Conservation (phyloP, 2,888 invertebrate genomes). For the Microchrysa polita region DNA sequence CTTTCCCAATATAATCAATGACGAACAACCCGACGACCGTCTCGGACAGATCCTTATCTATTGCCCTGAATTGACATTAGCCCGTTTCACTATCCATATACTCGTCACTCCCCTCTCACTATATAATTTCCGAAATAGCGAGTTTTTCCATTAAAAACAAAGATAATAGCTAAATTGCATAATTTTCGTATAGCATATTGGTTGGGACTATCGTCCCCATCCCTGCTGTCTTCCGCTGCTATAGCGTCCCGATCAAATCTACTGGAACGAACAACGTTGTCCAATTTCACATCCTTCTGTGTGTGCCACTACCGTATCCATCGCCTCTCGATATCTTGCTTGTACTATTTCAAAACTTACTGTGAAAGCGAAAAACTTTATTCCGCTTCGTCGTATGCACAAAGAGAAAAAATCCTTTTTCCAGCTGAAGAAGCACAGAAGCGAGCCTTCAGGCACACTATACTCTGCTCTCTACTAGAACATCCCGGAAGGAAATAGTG, state of each 20-base stretch:
- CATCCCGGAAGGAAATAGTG: not conserved
- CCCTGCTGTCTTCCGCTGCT: not conserved
- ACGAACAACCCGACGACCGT: not conserved
- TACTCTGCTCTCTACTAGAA: not conserved
- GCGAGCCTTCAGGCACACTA: not conserved
- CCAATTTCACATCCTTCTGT: constrained; percentile 14
- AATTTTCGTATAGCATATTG: constrained; percentile 27
- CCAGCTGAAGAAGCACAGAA: not conserved
- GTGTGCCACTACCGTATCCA: constrained; percentile 15
- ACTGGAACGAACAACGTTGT: constrained; percentile 25
- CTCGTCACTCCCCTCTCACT: too few relatives aligned
- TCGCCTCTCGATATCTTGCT: not conserved
- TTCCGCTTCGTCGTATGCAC: not conserved
- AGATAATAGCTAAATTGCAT: constrained; percentile 42
- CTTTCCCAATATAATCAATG: constrained; percentile 31
- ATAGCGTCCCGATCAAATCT: not conserved
- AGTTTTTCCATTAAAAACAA: constrained; percentile 34
- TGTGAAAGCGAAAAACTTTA: constrained; percentile 15
- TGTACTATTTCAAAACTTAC: not conserved
- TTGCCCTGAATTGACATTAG: constrained; percentile 25
- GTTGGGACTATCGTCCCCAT: constrained; percentile 1
- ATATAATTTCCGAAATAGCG: constrained; percentile 17
- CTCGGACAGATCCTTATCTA: constrained; percentile 23
- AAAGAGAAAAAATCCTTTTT: not conserved
- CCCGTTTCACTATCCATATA: not conserved